These are phyloP conservation scores for Pelochelys cantorii DNA, from an alignment of 2,797 vertebrate genomes.

Conservation along the genomic window DNA sequence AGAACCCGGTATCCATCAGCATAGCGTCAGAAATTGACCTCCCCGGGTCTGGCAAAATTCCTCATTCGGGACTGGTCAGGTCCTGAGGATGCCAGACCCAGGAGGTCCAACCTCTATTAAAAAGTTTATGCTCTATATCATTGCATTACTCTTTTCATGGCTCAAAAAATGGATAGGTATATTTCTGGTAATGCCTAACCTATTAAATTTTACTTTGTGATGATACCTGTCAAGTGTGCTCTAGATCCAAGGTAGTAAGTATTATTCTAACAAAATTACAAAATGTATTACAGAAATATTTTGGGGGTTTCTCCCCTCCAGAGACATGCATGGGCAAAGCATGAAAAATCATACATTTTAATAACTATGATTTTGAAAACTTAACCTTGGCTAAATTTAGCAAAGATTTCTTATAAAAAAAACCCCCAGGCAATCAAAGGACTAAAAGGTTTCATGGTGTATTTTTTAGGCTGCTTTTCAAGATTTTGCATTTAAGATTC, in stretches of 20 bases:
- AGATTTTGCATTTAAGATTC: conserved; percentile 44
- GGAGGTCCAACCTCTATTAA: background rate
- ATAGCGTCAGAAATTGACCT: too few species aligned
- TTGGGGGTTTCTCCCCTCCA: background rate
- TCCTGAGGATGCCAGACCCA: too few species aligned
- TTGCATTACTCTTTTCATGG: background rate
- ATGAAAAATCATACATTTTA: conserved; percentile 40
- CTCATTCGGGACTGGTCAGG: too few species aligned
- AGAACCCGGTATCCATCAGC: too few species aligned
- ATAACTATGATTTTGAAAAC: conserved; percentile 25
- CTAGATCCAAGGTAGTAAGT: background rate
- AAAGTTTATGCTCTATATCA: conserved; percentile 47
- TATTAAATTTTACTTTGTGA: background rate
- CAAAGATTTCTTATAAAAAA: conserved; percentile 23
- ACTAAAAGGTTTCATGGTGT: conserved; percentile 35
- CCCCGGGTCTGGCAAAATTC: too few species aligned
- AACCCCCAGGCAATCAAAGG: conserved; percentile 22
- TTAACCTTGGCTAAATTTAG: conserved; percentile 41
- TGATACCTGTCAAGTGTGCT: background rate
- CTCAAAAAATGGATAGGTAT: conserved; percentile 49
- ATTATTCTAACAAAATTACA: background rate
- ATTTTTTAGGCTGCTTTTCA: conserved; percentile 42
- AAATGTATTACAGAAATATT: too few species aligned
- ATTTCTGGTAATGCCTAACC: background rate
- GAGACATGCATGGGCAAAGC: conserved; percentile 6